phyloP scores from a whole-genome alignment of 30 jellyfish, hydroid and myxozoan genomes.

The Hydractinia symbiolongicarpus region DNA sequence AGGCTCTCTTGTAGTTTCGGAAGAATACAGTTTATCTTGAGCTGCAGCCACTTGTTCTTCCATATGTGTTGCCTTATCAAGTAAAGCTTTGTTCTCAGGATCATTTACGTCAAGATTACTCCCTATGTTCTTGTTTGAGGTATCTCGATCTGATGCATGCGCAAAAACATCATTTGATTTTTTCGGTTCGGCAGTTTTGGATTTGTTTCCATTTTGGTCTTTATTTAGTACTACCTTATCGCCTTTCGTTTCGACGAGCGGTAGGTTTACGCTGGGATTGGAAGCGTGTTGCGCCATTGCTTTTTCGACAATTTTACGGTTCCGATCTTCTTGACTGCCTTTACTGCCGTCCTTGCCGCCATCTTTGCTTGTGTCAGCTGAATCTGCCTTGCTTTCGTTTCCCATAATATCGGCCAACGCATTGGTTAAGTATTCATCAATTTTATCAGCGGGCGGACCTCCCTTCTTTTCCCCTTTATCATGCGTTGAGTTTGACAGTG shows the following conservation, averaged over 20 bases:
- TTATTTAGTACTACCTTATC: conserved; percentile 24
- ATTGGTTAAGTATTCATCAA: conserved; percentile 85
- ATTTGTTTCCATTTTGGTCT: not conserved
- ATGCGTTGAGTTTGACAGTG: not conserved
- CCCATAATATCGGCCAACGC: conserved; percentile 83
- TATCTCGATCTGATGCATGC: conserved; percentile 3
- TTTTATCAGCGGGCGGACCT: conserved; percentile 24
- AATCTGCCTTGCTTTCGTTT: not conserved
- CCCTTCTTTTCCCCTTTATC: not conserved
- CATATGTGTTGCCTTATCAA: conserved; percentile 75
- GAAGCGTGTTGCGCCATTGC: conserved; percentile 85
- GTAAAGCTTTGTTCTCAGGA: conserved; percentile 56
- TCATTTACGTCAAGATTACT: conserved; percentile 28
- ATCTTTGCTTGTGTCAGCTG: not conserved
- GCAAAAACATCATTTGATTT: conserved; percentile 9
- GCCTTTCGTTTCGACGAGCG: conserved; percentile 17
- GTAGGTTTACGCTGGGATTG: conserved; percentile 43
- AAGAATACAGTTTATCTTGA: conserved; percentile 63
- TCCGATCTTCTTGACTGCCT: conserved; percentile 13
- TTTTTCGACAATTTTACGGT: conserved; percentile 67
- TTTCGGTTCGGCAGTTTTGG: not conserved
- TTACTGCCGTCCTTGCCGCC: conserved; percentile 10
- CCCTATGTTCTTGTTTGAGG: not conserved
- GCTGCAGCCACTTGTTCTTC: conserved; percentile 82
- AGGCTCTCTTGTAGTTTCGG: conserved; percentile 9